Base-by-base conservation (phyloP, 2,113 vertebrate genomes). In the Microcebus lehilahytsara region DNA sequence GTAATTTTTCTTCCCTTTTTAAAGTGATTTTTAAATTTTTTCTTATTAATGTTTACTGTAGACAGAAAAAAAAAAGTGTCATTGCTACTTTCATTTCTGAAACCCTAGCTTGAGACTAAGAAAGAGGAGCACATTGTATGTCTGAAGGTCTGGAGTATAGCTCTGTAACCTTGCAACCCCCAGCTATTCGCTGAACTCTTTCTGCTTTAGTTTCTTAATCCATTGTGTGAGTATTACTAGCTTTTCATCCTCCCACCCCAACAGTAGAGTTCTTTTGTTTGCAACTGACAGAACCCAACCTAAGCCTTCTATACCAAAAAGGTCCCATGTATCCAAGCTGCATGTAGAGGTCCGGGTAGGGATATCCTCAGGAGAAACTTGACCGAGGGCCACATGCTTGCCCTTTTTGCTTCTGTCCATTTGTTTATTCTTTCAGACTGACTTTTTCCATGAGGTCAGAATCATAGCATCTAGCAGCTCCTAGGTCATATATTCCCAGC, bases 1-100 rank as follows among this genome's bases (percentile, higher is more conserved):
- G 1, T 78, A 56, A 56, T 81, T 93, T 93, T 96, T 89, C 32
- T 95, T 95, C 34, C 10, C 32, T 79, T 94, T 95, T 86, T 51
- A 96, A 89, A 74, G 46, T 96, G 79, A 69, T 30, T 69, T 81
- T 91, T 20, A 19, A 95, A 69, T 58, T 23, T 69, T 81, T 91
- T 69, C 42, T 88, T 85, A 22, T 86, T 69, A 87, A 23, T 89
- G 8, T 90, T 75, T 85, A 16, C 79, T 77, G 0, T 83, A 83
- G 37, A 85, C 34, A 83, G 8, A 64, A 93, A 75, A 89, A 77
- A 46, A 69, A 32, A 67, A 62, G 2, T 66, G 2, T 91, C 32
- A 32, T 72, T 92, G 56, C 32, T 72, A 23, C 67, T 86, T 75
- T 84, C 8, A 80, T 86, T 87, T 89, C 84, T 84, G 20, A 85